These are phyloP conservation scores for Amblyornis subalaris DNA, from an alignment of 2,113 vertebrate genomes.

Conservation along the genomic window DNA sequence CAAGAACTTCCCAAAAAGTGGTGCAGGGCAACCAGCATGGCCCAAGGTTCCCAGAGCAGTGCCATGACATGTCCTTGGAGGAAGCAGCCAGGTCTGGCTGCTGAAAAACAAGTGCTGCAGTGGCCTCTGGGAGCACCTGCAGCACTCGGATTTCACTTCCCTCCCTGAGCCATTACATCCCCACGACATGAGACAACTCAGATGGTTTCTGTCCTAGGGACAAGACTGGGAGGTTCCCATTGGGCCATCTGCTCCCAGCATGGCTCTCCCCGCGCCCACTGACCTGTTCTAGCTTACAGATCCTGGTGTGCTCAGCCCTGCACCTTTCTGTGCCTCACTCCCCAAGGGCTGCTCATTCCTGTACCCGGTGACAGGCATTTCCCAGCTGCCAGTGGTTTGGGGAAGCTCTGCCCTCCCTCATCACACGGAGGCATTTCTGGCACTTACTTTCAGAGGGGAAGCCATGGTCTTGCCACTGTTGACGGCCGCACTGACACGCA, in stretches of 20 bases:
- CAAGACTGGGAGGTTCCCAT: not conserved
- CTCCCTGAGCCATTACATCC: not conserved
- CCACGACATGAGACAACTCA: not conserved
- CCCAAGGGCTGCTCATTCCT: not conserved
- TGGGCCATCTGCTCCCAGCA: not conserved
- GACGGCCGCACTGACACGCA: conserved; percentile 4
- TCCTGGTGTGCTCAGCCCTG: not conserved
- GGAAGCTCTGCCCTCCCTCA: not conserved
- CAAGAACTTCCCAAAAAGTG: not conserved
- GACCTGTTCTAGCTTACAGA: not conserved
- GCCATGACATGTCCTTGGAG: not conserved
- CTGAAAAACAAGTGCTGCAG: not conserved
- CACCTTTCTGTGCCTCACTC: fast-evolving
- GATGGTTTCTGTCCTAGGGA: not conserved
- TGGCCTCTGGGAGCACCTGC: not conserved
- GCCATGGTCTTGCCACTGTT: not conserved
- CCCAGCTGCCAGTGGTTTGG: not conserved
- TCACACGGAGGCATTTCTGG: not conserved
- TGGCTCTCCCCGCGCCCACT: fast-evolving
- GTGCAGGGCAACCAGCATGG: not conserved
- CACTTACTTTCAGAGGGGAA: conserved; percentile 68
- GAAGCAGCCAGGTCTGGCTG: fast-evolving
- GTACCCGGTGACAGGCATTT: not conserved
- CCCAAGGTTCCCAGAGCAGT: not conserved
- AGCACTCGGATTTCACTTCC: not conserved